Conservation (phyloP, 2,113 vertebrate species). For the Sapayoa aenigma region DNA sequence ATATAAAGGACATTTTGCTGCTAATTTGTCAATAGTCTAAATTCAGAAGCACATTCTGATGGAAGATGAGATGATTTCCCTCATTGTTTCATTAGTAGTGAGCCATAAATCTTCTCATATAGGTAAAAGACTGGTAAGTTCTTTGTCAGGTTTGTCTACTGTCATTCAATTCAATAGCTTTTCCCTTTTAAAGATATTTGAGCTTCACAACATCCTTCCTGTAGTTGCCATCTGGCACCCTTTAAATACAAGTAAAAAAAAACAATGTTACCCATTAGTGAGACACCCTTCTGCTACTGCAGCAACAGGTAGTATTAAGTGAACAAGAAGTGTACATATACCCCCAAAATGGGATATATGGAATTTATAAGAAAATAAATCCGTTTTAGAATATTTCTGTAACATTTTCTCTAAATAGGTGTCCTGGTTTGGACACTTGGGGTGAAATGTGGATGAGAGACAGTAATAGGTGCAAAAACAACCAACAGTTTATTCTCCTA, state of each 20-base stretch:
- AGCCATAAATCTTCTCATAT: background rate
- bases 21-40: background rate
- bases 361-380: background rate
- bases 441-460: no score
- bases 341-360: background rate
- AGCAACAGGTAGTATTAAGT: background rate
- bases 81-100: background rate
- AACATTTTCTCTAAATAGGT: background rate
- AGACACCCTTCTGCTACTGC: background rate
- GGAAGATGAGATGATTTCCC: background rate
- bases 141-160: background rate
- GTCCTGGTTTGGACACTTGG: no score
- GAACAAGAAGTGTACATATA: background rate
- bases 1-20: background rate
- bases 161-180: background rate
- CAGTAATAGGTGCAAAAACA: no score
- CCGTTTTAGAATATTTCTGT: background rate
- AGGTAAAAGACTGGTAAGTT: background rate
- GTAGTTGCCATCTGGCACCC: background rate
- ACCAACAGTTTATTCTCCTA: no score
- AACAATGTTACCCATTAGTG: background rate
- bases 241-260: background rate
- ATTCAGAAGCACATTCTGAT: background rate
- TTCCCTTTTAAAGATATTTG: background rate
- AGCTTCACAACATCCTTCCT: background rate